Evolutionary conservation across 2,113 vertebrate genomes (phyloP), one percentile per base, ranked within the genome.

Genomic region (Poecilia latipinna): DNA sequence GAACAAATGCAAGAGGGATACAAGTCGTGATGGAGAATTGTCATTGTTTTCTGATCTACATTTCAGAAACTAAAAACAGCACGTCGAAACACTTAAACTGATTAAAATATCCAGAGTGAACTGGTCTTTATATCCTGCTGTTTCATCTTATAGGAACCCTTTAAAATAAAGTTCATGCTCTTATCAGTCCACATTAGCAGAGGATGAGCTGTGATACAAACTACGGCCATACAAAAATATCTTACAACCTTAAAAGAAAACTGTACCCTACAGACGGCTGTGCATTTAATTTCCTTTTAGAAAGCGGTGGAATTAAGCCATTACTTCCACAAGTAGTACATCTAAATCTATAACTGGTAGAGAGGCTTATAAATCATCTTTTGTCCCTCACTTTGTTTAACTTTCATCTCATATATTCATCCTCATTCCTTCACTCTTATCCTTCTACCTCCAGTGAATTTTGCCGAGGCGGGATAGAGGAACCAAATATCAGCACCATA

Each of bases 401-500:
- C 75, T 69, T 77, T 79, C 74, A 61, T 69, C 68, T 54, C 24
- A 8, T 39, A 61, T 86, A 79, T 85, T 79, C 68, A 37, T 76
- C 24, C 33, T n/a, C 73, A 57, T 71, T 22, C 61, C 48, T 78
- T 78, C 65, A 51, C 74, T 72, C 70, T 68, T 71, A 68, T 80
- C 82, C 65, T 54, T 87, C 75, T 64, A 64, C 82, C 80, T 85
- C 80, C 61, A 35, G 42, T 75, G 61, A 69, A 80, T 89, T 48
- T 75, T 82, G 70, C 80, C 42, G 69, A 79, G 73, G 80, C 54
- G 35, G 75, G 83, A 82, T 76, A 78, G 77, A 82, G 77, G 76
- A 62, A 72, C 82, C 66, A 90, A 91, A 90, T 88, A 90, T 86
- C 89, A 88, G 80, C 80, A 51, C 90, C 72, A 92, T 94, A 94